phyloP scores from a whole-genome alignment of 2,888 invertebrate species.

The Cinara cedri region DNA sequence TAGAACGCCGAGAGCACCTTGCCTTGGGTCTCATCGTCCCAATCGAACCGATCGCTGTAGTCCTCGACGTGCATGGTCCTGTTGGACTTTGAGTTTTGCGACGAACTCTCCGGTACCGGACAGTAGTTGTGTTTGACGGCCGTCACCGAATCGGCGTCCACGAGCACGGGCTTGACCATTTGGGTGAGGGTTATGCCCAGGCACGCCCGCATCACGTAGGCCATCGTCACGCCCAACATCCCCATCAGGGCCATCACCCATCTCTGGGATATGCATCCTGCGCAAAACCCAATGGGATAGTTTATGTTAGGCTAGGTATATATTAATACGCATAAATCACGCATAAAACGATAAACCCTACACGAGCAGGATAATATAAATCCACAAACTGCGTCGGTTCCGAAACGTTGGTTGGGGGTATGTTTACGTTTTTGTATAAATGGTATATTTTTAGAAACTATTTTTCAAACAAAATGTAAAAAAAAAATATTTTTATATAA shows the following conservation, averaged over 20 bases:
- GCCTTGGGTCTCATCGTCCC: slow-evolving; percentile 69
- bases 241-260: slow-evolving; percentile 51
- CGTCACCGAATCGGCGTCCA: not conserved
- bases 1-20: slow-evolving; percentile 64
- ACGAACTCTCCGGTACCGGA: not conserved
- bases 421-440: no score
- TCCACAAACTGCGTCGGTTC: no score
- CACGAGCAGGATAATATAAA: no score
- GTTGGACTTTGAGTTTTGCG: not conserved
- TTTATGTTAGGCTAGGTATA: not conserved
- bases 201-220: slow-evolving; percentile 40
- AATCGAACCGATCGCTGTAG: slow-evolving; percentile 66
- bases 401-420: no score
- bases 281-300: no score
- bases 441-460: no score
- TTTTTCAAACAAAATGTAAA: no score
- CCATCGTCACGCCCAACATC: slow-evolving; percentile 41
- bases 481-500: no score
- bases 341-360: no score
- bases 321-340: no score
- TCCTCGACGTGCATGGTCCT: not conserved
- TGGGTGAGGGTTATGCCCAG: slow-evolving; percentile 41
- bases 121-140: not conserved
- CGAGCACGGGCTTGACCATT: slow-evolving; percentile 21
- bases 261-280: slow-evolving; percentile 37